These are phyloP conservation scores for Apodemia hepburni DNA, from an alignment of 2,888 invertebrate species.

Conservation along the genomic window DNA sequence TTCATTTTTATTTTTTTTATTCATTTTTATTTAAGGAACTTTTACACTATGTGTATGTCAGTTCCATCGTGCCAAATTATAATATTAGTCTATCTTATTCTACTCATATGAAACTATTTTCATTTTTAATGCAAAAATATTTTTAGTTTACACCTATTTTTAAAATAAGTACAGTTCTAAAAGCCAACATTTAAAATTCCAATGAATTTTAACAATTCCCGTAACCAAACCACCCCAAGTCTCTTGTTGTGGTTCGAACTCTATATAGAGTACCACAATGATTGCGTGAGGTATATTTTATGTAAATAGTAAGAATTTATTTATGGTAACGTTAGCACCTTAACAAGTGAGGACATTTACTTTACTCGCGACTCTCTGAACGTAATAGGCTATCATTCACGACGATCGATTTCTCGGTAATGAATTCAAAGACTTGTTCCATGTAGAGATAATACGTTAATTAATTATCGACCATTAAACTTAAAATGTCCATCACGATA, in stretches of 20 bases:
- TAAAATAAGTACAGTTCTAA: no score
- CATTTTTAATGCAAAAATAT: no score
- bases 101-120: no score
- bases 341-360: slow-evolving; percentile 36
- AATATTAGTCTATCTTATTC: no score
- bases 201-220: background rate
- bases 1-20: no score
- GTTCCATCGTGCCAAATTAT: no score
- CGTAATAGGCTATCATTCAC: slow-evolving; percentile 55
- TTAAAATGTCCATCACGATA: slow-evolving; percentile 3
- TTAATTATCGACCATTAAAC: slow-evolving; percentile 40
- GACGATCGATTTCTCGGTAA: slow-evolving; percentile 58
- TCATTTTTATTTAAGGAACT: no score
- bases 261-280: slow-evolving; percentile 1
- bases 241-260: background rate
- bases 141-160: no score
- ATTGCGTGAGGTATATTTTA: slow-evolving; percentile 5
- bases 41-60: no score
- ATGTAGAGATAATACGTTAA: slow-evolving; percentile 45
- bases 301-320: slow-evolving; percentile 13
- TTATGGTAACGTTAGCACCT: slow-evolving; percentile 15
- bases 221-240: background rate
- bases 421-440: slow-evolving; percentile 53
- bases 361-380: slow-evolving; percentile 57
- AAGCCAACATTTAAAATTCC: no score